Evolutionary conservation across 2,888 invertebrate genomes (phyloP), one percentile per base, ranked within the genome.

Genomic region (Tricholauxania praeusta): DNA sequence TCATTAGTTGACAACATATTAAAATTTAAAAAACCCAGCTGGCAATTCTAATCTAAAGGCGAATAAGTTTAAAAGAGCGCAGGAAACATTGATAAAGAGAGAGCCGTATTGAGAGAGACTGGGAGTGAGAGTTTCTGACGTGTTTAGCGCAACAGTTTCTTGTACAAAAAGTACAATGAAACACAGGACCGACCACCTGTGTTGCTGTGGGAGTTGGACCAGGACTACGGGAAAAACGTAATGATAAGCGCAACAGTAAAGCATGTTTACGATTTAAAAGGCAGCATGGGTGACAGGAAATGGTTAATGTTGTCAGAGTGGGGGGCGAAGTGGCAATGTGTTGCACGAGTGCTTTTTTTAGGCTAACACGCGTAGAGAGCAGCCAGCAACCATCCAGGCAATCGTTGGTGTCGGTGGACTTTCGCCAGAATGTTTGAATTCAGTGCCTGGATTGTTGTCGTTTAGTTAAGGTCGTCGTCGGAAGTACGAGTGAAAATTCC

Each of bases 401-500:
- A 51, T 22, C 52, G 53, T 51, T 48, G 10, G 52, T 15, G 64
- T 8, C 28, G 63, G 62, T 47, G 17, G 28, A 64, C 49, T 28
- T 51, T 64, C 55, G 72, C 69, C 69, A 52, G 55, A 72, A 63
- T 39, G 52, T 47, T 52, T 47, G 39, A 57, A 64, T 79, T 83
- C 80, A 85, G 85, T 85, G 86, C 85, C 85, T 83, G 86, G 86
- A 85, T 86, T 81, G 84, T 82, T 85, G 84, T 84, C 85, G 84
- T 80, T 81, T 80, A 81, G 85, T 82, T 80, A 78, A 83, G 80
- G 79, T 75, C 78, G 72, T 76, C 78, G 77, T 74, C 79, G 73
- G 72, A 76, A 79, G 78, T 72, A 75, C 52, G 65, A 39, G 51
- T 28, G 15, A 28, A n/a, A 51, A 22, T 63, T 22, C 53, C 52